Conservation (phyloP, 2,888 invertebrate species). For the Coecobrya sp. region DNA sequence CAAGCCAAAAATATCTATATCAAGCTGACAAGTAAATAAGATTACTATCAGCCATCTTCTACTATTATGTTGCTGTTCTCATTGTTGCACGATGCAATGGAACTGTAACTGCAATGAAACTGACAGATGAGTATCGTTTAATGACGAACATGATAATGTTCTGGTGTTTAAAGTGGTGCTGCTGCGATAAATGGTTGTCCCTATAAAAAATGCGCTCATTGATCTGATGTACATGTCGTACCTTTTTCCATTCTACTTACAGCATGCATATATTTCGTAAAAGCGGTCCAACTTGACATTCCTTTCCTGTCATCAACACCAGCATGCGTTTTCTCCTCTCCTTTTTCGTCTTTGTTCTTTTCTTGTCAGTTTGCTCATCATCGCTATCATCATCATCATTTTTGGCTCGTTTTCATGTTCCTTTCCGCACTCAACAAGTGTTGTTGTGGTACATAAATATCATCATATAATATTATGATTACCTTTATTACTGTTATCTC, state of each 20-base stretch:
- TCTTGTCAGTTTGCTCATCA: slow-evolving; percentile 17
- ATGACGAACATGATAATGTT: neutral
- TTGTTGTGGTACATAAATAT: slow-evolving; percentile 6
- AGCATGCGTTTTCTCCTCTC: neutral
- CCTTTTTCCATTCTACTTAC: neutral
- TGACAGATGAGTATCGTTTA: slow-evolving; percentile 1
- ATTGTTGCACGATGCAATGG: neutral
- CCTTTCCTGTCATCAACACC: slow-evolving; percentile 2
- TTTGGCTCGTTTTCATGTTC: slow-evolving; percentile 2
- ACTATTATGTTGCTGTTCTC: neutral
- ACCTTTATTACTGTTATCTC: slow-evolving; percentile 3
- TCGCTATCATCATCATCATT: neutral
- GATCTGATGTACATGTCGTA: neutral
- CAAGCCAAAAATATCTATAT: neutral
- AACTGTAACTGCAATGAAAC: neutral
- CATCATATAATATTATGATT: slow-evolving; percentile 14
- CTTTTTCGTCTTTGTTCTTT: slow-evolving; percentile 14
- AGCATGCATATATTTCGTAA: neutral
- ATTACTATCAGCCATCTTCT: neutral
- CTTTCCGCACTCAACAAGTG: slow-evolving; percentile 19
- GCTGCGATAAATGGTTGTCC: neutral
- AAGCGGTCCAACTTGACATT: slow-evolving; percentile 2
- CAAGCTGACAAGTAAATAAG: neutral
- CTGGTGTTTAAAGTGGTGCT: neutral
- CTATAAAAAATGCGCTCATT: neutral